Evolutionary conservation across 2,113 vertebrate genomes (phyloP).

Genomic region (Ranitomeya variabilis): DNA sequence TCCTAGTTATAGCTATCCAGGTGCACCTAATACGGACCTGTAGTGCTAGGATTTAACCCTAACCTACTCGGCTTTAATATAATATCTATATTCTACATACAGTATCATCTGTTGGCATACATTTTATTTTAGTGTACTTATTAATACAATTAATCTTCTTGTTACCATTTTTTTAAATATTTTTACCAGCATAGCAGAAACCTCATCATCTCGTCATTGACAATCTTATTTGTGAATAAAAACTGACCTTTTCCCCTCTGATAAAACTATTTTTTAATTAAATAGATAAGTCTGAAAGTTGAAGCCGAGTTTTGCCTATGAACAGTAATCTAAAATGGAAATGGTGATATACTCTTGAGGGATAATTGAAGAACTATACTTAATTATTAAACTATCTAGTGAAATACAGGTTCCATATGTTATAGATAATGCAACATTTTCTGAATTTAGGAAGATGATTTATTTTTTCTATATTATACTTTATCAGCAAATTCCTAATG

Average conservation of each 20-base stretch:
- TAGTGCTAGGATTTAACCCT: too few species aligned
- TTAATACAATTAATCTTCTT: neutral
- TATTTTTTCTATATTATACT: conserved; percentile 3
- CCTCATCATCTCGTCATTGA: conserved; percentile 1
- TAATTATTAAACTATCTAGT: conserved; percentile 37
- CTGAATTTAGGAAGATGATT: conserved; percentile 26
- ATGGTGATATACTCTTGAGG: conserved; percentile 6
- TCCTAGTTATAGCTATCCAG: too few species aligned
- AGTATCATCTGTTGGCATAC: too few species aligned
- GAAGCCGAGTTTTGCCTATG: neutral
- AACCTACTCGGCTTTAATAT: too few species aligned
- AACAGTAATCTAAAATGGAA: conserved; percentile 36
- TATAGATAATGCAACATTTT: conserved; percentile 29
- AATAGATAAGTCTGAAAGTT: conserved; percentile 8
- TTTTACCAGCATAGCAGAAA: neutral
- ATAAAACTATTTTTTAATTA: conserved; percentile 27
- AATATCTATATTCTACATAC: too few species aligned
- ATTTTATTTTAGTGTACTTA: too few species aligned
- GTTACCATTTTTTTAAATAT: neutral
- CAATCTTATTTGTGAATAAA: conserved; percentile 18
- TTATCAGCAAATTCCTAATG: conserved; percentile 43
- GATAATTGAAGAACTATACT: conserved; percentile 23
- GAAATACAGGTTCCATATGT: conserved; percentile 28
- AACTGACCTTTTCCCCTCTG: neutral
- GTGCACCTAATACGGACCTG: too few species aligned